phyloP scores from a whole-genome alignment of 2,113 vertebrate genomes.

The Pungitius pungitius region DNA sequence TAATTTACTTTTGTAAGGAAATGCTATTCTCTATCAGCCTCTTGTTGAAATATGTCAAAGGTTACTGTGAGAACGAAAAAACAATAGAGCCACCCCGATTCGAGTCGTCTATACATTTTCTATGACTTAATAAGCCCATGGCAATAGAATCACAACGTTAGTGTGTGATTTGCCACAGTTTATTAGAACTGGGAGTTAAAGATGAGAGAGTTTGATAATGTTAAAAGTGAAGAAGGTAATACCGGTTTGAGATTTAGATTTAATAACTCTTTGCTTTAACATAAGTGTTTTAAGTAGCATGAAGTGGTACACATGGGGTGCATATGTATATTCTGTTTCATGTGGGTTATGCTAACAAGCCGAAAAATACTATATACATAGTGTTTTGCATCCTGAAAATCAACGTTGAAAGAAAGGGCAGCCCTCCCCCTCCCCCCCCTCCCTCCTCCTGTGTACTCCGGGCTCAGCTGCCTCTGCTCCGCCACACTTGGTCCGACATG shows the following conservation, averaged over 20 bases:
- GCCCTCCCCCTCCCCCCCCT: background rate
- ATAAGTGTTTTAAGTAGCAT: no score
- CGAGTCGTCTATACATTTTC: background rate
- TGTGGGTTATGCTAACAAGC: background rate
- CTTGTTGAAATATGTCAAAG: background rate
- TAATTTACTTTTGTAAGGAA: background rate
- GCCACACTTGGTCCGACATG: conserved; percentile 67
- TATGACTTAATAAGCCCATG: background rate
- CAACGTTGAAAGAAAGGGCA: background rate
- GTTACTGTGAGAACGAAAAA: background rate
- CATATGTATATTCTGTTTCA: background rate
- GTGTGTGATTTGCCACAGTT: background rate
- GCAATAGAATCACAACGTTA: no score
- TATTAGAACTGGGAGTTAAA: background rate
- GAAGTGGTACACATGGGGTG: background rate
- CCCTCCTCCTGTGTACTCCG: conserved; percentile 25
- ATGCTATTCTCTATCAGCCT: background rate
- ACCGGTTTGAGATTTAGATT: background rate
- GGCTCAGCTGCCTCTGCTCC: conserved; percentile 55
- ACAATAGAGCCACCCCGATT: background rate
- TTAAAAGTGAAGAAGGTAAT: background rate
- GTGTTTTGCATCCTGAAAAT: background rate
- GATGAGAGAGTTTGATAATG: background rate
- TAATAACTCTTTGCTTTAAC: background rate
- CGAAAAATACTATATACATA: background rate